Evolutionary conservation across 2,888 invertebrate genomes (phyloP), one percentile per base, ranked within the genome.

Genomic region (Cyclophora albipunctata): DNA sequence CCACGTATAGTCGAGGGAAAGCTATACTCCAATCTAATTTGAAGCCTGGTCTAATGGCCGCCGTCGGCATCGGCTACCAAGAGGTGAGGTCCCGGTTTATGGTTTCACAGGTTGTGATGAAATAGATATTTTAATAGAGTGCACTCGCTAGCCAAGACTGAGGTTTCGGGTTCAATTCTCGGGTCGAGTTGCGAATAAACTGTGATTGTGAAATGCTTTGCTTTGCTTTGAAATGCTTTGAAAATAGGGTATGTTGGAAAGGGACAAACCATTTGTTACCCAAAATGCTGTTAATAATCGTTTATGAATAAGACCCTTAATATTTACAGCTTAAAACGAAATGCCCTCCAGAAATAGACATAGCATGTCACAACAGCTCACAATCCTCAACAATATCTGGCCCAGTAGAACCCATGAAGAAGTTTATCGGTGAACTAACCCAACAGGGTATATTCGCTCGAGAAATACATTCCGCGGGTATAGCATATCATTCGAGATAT

Each of bases 401-500:
- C 2, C 93, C 93, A 0, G 80, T 80, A 3, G 90, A 90, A 42
- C 85, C 81, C 6, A 87, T 92, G 73, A 75, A 83, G 52, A 71
- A 73, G 33, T 91, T 91, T 58, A 89, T 92, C 0, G 83, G 42
- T 3, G 49, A 61, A 7, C 45, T 63, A 7, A 59, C 54, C 1
- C 46, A 50, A 5, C 51, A 43, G 34, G 58, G 57, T 3, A 51
- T 63, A 3, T 63, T 63, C n/a, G 57, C 57, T 6, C 56, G 46
- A 54, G 75, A 74, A 58, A 81, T 84, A 0, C 69, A 75, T 3
- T 93, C 94, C 53, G 91, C 93, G 33, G 94, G 95, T 63, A 93
- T 96, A 52, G 95, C 97, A 0, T 97, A 96, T 69, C 97, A 98
- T 75, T 96, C 96, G 45, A 90, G 92, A 49, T 95, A 95, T 63